These are phyloP conservation scores for Caenorhabditis latens DNA, from an alignment of 1,140 invertebrate species.

Conservation along the genomic window DNA sequence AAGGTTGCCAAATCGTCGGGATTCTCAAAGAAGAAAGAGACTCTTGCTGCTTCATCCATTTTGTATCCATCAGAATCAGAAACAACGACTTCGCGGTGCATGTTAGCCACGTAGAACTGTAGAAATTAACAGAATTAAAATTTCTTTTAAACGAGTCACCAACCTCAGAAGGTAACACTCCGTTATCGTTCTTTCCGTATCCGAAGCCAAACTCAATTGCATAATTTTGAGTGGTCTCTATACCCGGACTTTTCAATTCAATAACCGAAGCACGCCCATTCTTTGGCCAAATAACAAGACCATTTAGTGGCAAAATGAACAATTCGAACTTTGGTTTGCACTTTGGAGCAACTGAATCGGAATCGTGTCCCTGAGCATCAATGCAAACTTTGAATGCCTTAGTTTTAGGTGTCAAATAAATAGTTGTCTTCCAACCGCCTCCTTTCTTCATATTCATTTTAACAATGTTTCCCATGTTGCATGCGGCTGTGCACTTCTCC, in stretches of 20 bases:
- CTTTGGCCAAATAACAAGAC: slow-evolving; percentile 40
- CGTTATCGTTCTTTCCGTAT: background rate
- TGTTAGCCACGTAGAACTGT: slow-evolving; percentile 28
- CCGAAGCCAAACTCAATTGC: slow-evolving; percentile 29
- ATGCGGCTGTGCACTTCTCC: no score
- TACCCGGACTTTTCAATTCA: background rate
- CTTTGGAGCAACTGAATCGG: background rate
- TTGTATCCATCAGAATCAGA: slow-evolving; percentile 31
- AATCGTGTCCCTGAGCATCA: background rate
- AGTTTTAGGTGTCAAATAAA: background rate
- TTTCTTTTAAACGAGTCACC: background rate
- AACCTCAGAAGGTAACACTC: background rate
- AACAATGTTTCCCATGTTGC: no score
- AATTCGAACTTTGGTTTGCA: background rate
- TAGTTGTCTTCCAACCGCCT: background rate
- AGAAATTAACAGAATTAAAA: background rate
- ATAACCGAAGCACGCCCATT: background rate
- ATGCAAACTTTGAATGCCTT: slow-evolving; percentile 25
- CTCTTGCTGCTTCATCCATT: background rate
- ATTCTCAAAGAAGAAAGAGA: slow-evolving; percentile 11
- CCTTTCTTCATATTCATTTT: background rate
- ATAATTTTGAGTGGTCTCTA: background rate
- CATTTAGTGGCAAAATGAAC: slow-evolving; percentile 34
- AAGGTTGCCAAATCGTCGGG: background rate
- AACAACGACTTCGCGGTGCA: slow-evolving; percentile 10